phyloP scores from a whole-genome alignment of 1,140 invertebrate genomes.

The Panonychus citri region DNA sequence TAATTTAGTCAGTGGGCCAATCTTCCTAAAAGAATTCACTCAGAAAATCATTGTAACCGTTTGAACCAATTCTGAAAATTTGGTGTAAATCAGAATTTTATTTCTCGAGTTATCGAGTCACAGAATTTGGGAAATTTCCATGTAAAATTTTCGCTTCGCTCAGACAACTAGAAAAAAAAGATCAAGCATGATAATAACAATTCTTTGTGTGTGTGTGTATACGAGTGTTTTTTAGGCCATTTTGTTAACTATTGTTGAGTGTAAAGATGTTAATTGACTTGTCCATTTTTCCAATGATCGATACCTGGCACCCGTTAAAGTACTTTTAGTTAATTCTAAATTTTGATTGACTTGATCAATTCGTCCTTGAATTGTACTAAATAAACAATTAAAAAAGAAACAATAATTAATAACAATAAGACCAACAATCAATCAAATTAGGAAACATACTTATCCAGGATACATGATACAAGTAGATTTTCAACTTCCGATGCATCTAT shows the following conservation, averaged over 20 bases:
- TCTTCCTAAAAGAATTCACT: too few relatives aligned
- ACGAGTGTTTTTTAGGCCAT: slow-evolving; percentile 20
- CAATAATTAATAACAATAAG: not conserved
- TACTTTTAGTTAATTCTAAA: slow-evolving; percentile 58
- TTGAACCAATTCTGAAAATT: too few relatives aligned
- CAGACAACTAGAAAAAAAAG: too few relatives aligned
- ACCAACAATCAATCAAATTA: not conserved
- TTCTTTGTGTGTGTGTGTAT: too few relatives aligned
- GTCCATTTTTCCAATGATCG: slow-evolving; percentile 90
- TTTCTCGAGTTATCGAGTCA: too few relatives aligned
- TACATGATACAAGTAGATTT: slow-evolving; percentile 91
- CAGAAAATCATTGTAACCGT: too few relatives aligned
- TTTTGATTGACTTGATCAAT: slow-evolving; percentile 95
- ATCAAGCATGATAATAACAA: too few relatives aligned
- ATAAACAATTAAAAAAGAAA: slow-evolving; percentile 11
- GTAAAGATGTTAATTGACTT: slow-evolving; percentile 59
- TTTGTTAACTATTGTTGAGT: slow-evolving; percentile 52
- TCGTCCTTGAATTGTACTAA: slow-evolving; percentile 75
- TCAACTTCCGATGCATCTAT: slow-evolving; percentile 90
- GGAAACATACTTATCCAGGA: slow-evolving; percentile 60
- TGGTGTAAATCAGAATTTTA: too few relatives aligned
- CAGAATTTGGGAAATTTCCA: too few relatives aligned
- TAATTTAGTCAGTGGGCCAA: too few relatives aligned
- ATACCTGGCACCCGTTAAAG: slow-evolving; percentile 58
- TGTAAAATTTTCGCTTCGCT: too few relatives aligned